phyloP scores from a whole-genome alignment of 2,888 invertebrate species.

The Ditula angustiorana region DNA sequence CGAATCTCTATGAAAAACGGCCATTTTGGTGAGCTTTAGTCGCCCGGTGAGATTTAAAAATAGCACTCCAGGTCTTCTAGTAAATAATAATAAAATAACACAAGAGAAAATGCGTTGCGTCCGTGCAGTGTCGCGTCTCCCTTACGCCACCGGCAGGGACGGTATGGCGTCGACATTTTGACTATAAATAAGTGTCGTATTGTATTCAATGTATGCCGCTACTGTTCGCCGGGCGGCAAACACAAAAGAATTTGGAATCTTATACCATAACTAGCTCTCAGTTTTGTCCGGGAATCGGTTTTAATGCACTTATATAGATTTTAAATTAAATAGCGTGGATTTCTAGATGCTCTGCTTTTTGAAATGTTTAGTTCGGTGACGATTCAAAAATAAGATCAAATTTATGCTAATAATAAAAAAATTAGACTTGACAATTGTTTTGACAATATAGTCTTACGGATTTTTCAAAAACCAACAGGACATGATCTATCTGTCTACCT shows the following conservation, averaged over 20 bases:
- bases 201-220: constrained; percentile 41
- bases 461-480: no score
- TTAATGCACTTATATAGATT: constrained; percentile 35
- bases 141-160: constrained; percentile 28
- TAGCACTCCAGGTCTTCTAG: no score
- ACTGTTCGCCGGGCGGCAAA: constrained; percentile 39
- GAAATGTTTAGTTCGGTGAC: no score
- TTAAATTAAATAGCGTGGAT: constrained; percentile 22
- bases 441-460: no score
- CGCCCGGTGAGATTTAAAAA: no score
- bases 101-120: neutral
- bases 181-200: constrained; percentile 41
- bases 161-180: constrained; percentile 41
- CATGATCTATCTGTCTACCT: no score
- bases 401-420: no score
- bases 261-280: constrained; percentile 39
- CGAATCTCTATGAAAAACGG: no score
- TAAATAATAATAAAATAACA: no score
- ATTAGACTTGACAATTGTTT: no score
- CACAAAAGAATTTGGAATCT: constrained; percentile 41
- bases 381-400: no score
- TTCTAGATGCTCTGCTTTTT: constrained; percentile 5
- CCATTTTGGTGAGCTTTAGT: no score
- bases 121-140: constrained; percentile 12
- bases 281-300: constrained; percentile 38